Base-by-base conservation (phyloP, 2,888 invertebrate species). In the Tachina grossa region DNA sequence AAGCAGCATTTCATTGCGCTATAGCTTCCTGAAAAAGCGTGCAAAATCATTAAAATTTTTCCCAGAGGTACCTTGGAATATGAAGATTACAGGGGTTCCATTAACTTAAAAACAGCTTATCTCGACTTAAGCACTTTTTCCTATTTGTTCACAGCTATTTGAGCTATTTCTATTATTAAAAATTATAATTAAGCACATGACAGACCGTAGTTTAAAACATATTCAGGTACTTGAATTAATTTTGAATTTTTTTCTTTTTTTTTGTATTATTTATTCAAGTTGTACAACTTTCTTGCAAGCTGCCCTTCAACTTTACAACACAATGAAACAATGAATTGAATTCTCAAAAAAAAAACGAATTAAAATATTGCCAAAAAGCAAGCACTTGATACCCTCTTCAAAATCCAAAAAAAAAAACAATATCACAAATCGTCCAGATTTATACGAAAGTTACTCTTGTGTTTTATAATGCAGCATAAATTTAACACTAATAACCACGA, bases 171-270 rank as follows among this genome's bases (percentile, higher is more conserved):
- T 45, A 31, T 22, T 14, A 22, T 2, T 0, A n/a, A 43, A 19
- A 9, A 22, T 65, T 65, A 31, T 65, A 65, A 65, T 65, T 63
- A 63, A 45, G 45, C 63, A 63, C 43, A 13, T 45, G 43, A 22
- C 45, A 9, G 14, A 45, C 45, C 6, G 13, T 45, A 59, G 22
- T 47, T 51, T 51, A 6, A n/a, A 66, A 19, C n/a, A 51, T 19
- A 16, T 19, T 31, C 61, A 39, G 51, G 31, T 16, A 9, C 49
- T 66, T 31, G 66, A 49, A 66, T 49, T n/a, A 51, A 43, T 16
- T 61, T 61, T 31, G 1, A 53, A 16, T 16, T 14, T 19, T 9
- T 39, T 31, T 5, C 11, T 9, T 51, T 49, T 16, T 14, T 19
- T 9, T 39, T 31, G 9, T n/a, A 16, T 66, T 49, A 4, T 66